phyloP scores from a whole-genome alignment of 1,140 invertebrate species.

The Tetranychus urticae region DNA sequence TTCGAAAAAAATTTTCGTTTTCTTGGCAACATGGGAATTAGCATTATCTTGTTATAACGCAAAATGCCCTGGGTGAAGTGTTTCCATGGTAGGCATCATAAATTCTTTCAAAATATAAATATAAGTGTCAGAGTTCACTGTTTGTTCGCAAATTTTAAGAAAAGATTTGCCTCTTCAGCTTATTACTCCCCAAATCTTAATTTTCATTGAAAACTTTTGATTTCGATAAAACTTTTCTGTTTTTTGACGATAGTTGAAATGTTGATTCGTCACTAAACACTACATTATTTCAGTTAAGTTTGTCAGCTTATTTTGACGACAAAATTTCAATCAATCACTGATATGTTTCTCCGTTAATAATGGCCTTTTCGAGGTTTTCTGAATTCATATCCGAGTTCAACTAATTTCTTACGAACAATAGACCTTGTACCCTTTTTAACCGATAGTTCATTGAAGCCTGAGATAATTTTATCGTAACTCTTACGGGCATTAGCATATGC shows the following conservation, averaged over 20 bases:
- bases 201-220: background rate
- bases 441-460: no score
- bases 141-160: background rate
- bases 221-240: background rate
- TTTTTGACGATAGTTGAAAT: background rate
- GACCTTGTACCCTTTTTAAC: no score
- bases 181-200: background rate
- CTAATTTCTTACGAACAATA: background rate
- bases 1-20: background rate
- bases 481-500: no score
- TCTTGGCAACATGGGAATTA: background rate
- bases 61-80: background rate
- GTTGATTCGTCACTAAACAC: background rate
- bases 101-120: background rate
- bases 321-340: background rate
- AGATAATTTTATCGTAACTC: no score
- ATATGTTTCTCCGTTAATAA: background rate
- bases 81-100: background rate
- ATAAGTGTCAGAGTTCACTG: background rate
- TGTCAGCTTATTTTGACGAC: background rate
- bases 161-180: background rate
- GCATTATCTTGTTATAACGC: constrained; percentile 7
- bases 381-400: background rate
- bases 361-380: background rate
- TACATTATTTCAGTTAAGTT: background rate